phyloP scores from a whole-genome alignment of 2,797 vertebrate genomes.

The Semotilus atromaculatus region DNA sequence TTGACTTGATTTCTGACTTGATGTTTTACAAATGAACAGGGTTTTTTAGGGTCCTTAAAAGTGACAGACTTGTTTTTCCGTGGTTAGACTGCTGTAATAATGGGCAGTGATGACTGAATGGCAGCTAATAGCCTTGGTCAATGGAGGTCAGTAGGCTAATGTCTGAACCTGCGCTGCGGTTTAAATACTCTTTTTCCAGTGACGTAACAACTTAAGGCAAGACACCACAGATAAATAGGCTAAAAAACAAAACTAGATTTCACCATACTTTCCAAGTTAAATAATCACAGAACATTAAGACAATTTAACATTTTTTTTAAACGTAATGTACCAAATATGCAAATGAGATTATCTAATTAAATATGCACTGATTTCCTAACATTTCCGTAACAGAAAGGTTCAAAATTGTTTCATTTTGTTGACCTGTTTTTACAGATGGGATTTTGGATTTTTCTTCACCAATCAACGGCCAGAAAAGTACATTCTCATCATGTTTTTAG shows the following conservation, averaged over 20 bases:
- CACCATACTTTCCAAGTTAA: background rate
- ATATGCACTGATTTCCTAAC: background rate
- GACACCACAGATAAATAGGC: background rate
- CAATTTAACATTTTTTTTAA: background rate
- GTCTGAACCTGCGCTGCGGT: background rate
- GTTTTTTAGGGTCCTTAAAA: background rate
- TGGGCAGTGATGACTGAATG: background rate
- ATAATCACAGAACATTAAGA: background rate
- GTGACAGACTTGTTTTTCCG: background rate
- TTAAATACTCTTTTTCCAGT: conserved; percentile 21
- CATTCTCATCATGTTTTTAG: background rate
- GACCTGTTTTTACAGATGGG: background rate
- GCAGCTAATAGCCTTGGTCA: background rate
- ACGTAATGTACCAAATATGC: background rate
- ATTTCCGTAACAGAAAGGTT: background rate
- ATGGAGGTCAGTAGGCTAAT: conserved; percentile 25
- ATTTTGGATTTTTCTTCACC: background rate
- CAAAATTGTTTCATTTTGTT: background rate
- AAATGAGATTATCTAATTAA: background rate
- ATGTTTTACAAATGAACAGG: background rate
- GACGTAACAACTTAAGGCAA: background rate
- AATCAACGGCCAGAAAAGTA: background rate
- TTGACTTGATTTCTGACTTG: background rate
- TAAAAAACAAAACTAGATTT: background rate
- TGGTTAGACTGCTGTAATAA: background rate